Evolutionary conservation across 2,113 vertebrate species (phyloP).

Genomic region (Pholis gunnellus): DNA sequence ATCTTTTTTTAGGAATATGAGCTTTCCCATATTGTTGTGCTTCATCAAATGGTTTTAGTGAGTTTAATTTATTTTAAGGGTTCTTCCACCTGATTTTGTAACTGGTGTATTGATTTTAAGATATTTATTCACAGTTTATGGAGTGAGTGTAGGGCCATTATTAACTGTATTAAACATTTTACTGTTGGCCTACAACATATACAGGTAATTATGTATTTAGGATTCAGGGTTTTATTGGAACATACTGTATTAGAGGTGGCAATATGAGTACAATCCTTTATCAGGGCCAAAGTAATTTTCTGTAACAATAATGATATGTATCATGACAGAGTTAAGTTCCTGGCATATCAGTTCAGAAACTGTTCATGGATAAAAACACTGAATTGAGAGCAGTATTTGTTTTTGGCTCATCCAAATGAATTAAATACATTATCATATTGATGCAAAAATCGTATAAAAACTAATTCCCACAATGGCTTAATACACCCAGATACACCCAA

Average conservation of each 20-base stretch:
- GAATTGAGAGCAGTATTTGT: background rate
- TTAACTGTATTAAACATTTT: background rate
- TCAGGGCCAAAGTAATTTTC: background rate
- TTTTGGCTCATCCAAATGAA: background rate
- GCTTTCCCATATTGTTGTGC: background rate
- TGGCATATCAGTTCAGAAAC: background rate
- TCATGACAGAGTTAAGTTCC: background rate
- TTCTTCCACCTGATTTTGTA: background rate
- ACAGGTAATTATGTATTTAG: background rate
- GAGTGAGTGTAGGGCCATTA: background rate
- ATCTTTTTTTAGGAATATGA: background rate
- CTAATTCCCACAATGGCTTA: background rate
- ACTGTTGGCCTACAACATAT: background rate
- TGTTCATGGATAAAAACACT: background rate
- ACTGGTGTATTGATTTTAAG: background rate
- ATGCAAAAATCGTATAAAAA: background rate
- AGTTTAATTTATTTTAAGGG: background rate
- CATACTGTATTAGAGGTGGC: background rate
- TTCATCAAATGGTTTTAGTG: background rate
- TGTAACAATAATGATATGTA: background rate
- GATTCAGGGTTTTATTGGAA: background rate
- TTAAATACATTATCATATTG: background rate
- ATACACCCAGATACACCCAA: background rate
- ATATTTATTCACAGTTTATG: constrained; percentile 1
- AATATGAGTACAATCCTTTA: background rate